Evolutionary conservation across 2,888 invertebrate species (phyloP).

Genomic region (Gisinianus flammeolus): DNA sequence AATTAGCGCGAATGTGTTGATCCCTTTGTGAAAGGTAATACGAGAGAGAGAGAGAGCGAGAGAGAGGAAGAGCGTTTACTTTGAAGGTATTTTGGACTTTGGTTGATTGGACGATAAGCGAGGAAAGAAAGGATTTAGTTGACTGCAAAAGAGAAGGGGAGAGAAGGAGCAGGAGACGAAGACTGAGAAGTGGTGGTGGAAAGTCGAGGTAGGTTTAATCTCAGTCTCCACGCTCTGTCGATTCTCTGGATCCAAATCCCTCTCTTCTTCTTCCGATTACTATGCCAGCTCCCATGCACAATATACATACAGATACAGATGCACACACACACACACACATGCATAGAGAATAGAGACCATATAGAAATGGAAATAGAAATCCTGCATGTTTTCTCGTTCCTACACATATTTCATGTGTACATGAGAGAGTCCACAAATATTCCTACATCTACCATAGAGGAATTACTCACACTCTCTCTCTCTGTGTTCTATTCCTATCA

Average conservation of each 20-base stretch:
- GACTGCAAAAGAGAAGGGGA: not conserved
- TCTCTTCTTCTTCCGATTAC: no score
- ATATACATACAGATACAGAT: no score
- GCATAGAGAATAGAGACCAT: no score
- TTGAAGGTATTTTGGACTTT: conserved; percentile 7
- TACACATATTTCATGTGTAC: no score
- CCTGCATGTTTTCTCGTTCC: no score
- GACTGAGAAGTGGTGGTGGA: not conserved
- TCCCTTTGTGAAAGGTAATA: conserved; percentile 13
- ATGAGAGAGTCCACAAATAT: no score
- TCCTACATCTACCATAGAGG: no score
- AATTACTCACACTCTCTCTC: no score
- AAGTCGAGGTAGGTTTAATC: conserved; percentile 10
- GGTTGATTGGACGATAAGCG: conserved; percentile 4
- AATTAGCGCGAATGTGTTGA: conserved; percentile 23
- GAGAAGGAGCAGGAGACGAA: not conserved
- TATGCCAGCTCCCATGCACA: no score
- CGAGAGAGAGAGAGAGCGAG: not conserved
- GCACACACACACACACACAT: no score
- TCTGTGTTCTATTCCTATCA: no score
- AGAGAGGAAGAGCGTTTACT: not conserved
- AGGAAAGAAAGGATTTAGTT: conserved; percentile 3
- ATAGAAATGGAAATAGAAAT: no score
- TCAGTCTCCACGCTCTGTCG: conserved; percentile 17
- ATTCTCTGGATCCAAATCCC: not conserved